A percentile compares a stretch with the other conserved stretches of the same genome.
Evolutionary conservation across 2,797 vertebrate genomes (phyloP).

Genomic region (Hypotaenidia philippensis): DNA sequence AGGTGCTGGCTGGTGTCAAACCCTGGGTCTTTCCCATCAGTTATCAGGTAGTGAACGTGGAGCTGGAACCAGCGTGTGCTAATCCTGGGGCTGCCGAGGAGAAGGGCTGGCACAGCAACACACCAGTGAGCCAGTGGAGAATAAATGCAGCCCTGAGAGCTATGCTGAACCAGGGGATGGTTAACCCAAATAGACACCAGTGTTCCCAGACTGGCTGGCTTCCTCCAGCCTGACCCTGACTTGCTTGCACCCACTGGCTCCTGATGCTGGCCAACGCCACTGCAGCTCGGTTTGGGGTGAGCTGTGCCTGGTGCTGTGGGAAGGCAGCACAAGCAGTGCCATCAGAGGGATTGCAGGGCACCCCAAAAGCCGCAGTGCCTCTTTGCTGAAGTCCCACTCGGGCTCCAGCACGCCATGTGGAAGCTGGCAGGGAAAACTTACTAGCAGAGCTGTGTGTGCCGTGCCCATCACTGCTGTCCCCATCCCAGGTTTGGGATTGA

Average conservation of each 20-base stretch:
- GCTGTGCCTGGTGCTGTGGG: fast-evolving
- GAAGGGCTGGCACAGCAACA: neutral
- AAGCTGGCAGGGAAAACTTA: neutral
- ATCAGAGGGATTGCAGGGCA: fast-evolving
- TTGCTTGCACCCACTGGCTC: neutral
- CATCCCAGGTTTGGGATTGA: fast-evolving
- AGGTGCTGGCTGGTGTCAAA: neutral
- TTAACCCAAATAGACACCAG: neutral
- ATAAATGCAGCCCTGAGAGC: neutral
- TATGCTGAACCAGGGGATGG: neutral
- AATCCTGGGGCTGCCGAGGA: neutral
- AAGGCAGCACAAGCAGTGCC: neutral
- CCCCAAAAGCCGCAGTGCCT: fast-evolving
- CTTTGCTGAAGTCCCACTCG: neutral
- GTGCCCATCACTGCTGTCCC: neutral
- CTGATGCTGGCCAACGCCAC: fast-evolving
- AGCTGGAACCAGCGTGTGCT: neutral
- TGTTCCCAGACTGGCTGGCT: neutral
- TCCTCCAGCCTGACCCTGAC: neutral
- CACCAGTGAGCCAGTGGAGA: neutral
- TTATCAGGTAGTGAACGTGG: neutral
- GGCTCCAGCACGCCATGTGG: fast-evolving
- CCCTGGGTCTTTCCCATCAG: fast-evolving
- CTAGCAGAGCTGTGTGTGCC: fast-evolving
- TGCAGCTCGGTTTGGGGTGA: neutral